A percentile compares a stretch with the other conserved stretches of the same genome.
These are phyloP conservation scores for Myzus persicae DNA, from an alignment of 1,140 invertebrate species.

Conservation along the genomic window DNA sequence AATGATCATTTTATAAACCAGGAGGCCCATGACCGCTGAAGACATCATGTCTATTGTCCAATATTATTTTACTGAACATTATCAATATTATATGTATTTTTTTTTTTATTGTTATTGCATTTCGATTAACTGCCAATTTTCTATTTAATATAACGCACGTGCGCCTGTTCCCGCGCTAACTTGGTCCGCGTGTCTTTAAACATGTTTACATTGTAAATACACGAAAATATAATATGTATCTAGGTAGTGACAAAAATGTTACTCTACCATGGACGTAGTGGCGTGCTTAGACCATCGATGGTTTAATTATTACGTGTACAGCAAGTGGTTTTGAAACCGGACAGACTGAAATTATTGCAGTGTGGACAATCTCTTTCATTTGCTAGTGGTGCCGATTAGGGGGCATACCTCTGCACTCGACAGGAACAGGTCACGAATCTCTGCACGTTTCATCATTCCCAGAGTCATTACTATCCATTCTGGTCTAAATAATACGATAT, in stretches of 20 bases:
- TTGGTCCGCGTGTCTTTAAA: not conserved
- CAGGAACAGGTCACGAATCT: conserved; percentile 30
- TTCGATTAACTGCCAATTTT: conserved; percentile 1
- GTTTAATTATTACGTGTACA: not conserved
- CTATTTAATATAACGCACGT: not conserved
- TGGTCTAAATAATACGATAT: not conserved
- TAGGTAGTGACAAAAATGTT: conserved; percentile 23
- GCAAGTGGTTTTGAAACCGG: conserved; percentile 1
- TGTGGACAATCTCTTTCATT: conserved; percentile 38
- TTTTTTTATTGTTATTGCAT: not conserved
- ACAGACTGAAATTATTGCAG: not conserved
- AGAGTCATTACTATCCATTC: not conserved
- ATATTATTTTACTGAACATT: conserved; percentile 21
- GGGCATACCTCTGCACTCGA: not conserved
- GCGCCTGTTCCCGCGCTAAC: not conserved
- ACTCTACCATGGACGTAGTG: no score
- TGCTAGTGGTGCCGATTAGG: not conserved
- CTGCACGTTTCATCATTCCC: not conserved
- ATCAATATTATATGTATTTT: not conserved
- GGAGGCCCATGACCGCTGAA: conserved; percentile 33
- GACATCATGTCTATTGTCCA: conserved; percentile 18
- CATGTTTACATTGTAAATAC: not conserved
- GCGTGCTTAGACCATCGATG: not conserved
- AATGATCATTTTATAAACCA: conserved; percentile 27
- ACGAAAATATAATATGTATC: not conserved